Evolutionary conservation across 2,797 vertebrate genomes (phyloP).

Genomic region (Galagoides demidoff): DNA sequence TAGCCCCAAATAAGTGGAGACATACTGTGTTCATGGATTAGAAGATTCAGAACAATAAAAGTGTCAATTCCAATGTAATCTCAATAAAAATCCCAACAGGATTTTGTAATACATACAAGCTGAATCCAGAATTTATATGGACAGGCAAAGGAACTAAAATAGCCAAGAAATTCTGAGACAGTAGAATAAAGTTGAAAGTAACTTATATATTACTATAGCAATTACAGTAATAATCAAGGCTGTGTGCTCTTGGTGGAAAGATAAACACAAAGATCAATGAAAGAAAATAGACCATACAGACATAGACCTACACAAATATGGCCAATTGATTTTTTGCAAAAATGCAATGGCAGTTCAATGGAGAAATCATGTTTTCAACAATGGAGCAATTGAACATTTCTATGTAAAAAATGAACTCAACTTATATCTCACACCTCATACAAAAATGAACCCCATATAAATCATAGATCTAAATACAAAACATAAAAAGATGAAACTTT

Average conservation of each 20-base stretch:
- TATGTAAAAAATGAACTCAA: not conserved
- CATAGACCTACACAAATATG: not conserved
- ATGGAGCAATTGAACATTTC: not conserved
- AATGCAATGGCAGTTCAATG: not conserved
- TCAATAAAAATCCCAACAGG: constrained; percentile 16
- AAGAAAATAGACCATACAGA: not conserved
- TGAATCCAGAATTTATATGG: constrained; percentile 9
- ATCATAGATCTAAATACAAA: constrained; percentile 25
- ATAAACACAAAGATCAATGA: not conserved
- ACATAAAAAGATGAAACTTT: constrained; percentile 46
- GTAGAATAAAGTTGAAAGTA: not conserved
- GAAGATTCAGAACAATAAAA: constrained; percentile 38
- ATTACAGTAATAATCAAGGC: not conserved
- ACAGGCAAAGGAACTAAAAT: not conserved
- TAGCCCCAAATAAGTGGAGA: not conserved
- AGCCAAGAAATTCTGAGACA: not conserved
- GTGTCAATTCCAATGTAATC: constrained; percentile 35
- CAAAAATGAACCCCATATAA: constrained; percentile 7
- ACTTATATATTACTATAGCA: constrained; percentile 36
- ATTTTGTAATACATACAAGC: not conserved
- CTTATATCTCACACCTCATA: not conserved
- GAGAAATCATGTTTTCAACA: not conserved
- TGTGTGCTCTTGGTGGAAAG: not conserved
- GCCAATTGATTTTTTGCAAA: not conserved
- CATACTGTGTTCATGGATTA: constrained; percentile 13